Percentiles rank a stretch among this genome's conserved stretches.
These are phyloP conservation scores for Oegoconia quadripuncta DNA, from an alignment of 2,888 invertebrate species.

Conservation along the genomic window DNA sequence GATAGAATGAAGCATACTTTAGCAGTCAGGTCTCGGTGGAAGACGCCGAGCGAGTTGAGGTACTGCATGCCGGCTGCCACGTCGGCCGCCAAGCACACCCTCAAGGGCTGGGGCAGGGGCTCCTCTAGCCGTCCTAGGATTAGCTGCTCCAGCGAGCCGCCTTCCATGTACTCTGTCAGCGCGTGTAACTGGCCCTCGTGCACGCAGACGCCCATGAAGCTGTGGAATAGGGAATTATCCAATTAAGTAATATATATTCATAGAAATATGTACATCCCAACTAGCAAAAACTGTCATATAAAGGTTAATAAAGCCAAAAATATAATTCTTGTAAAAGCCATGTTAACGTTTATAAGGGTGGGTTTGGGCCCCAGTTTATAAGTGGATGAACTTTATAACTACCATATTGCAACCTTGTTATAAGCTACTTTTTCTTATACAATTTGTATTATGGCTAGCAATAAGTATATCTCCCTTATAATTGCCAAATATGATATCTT, in stretches of 20 bases:
- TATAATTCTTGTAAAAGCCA: not conserved
- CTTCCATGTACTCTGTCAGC: slow-evolving; percentile 96
- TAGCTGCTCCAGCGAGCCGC: slow-evolving; percentile 95
- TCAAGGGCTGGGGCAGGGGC: slow-evolving; percentile 87
- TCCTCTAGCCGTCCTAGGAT: slow-evolving; percentile 85
- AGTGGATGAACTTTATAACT: too few relatives aligned
- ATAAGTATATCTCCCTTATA: too few relatives aligned
- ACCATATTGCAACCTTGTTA: too few relatives aligned
- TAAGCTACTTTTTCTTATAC: too few relatives aligned
- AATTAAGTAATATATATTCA: not conserved
- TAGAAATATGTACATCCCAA: too few relatives aligned
- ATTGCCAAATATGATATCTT: too few relatives aligned
- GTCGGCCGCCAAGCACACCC: slow-evolving; percentile 92
- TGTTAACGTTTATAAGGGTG: too few relatives aligned
- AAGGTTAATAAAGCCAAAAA: too few relatives aligned
- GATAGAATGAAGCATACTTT: too few relatives aligned
- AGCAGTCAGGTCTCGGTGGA: slow-evolving; percentile 97
- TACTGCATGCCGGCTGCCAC: slow-evolving; percentile 95
- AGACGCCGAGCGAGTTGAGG: slow-evolving; percentile 94
- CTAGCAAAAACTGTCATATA: too few relatives aligned
- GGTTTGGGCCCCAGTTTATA: too few relatives aligned
- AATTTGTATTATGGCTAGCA: too few relatives aligned
- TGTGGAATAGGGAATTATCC: slow-evolving; percentile 51
- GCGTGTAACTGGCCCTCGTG: slow-evolving; percentile 98
- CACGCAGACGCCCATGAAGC: slow-evolving; percentile 97